phyloP scores from a whole-genome alignment of 2,113 vertebrate genomes.

The Nycticryphes semicollaris region DNA sequence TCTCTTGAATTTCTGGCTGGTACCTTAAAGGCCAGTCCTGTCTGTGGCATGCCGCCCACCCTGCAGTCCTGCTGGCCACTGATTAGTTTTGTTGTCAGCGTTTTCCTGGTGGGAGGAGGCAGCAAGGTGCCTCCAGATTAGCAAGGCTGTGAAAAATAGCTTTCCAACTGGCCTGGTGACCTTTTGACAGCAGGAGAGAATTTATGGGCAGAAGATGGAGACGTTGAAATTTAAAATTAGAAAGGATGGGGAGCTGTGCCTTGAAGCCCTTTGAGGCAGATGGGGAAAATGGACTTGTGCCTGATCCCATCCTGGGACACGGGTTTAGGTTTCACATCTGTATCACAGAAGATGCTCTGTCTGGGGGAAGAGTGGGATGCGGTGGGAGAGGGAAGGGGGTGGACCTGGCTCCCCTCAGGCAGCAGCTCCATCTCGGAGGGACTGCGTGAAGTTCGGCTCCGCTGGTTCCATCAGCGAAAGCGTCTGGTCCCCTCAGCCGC shows the following conservation, averaged over 20 bases:
- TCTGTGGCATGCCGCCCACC: background rate
- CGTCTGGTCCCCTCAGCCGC: background rate
- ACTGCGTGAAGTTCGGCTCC: background rate
- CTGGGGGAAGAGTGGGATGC: background rate
- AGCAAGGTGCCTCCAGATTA: background rate
- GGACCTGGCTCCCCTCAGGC: background rate
- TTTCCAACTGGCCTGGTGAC: background rate
- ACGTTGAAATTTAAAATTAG: background rate
- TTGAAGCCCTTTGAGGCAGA: background rate
- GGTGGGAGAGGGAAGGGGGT: background rate
- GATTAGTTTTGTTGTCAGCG: background rate
- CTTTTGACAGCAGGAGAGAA: background rate
- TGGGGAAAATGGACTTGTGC: background rate
- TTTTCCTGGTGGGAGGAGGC: background rate
- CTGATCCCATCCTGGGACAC: accelerated
- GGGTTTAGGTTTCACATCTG: background rate
- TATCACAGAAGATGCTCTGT: background rate
- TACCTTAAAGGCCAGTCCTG: background rate
- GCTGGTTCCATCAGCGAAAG: accelerated
- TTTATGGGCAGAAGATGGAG: background rate
- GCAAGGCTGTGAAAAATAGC: background rate
- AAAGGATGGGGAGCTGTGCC: background rate
- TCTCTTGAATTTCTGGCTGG: background rate
- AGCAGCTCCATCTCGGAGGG: background rate
- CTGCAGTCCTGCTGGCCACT: background rate